Conservation (phyloP, 2,888 invertebrate species). For the Aleiodes leptofemur region DNA sequence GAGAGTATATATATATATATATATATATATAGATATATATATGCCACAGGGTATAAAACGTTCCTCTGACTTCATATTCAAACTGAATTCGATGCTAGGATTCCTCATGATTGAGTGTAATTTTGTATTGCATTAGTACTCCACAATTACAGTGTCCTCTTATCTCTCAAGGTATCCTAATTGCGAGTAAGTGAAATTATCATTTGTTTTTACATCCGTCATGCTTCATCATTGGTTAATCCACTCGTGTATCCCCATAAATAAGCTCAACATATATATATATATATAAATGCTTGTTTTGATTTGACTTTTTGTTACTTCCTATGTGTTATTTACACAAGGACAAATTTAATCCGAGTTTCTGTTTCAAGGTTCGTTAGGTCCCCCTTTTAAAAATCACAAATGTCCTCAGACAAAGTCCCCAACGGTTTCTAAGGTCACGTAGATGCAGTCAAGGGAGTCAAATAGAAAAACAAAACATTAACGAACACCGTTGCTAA, state of each 20-base stretch:
- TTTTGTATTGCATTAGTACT: conserved; percentile 56
- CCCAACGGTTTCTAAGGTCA: conserved; percentile 1
- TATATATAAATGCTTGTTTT: conserved; percentile 6
- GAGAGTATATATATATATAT: conserved; percentile 29
- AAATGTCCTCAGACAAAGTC: conserved; percentile 14
- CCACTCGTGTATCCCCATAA: neutral
- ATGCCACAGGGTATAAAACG: conserved; percentile 33
- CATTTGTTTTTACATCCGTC: conserved; percentile 28
- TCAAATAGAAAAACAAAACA: neutral
- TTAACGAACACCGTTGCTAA: neutral
- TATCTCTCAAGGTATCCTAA: conserved; percentile 53
- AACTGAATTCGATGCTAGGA: conserved; percentile 46
- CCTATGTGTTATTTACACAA: conserved; percentile 19
- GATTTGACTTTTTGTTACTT: conserved; percentile 19
- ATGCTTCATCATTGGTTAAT: conserved; percentile 1
- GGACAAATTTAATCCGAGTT: conserved; percentile 17
- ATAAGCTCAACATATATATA: no score
- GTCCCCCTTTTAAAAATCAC: conserved; percentile 14
- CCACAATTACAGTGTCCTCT: conserved; percentile 55
- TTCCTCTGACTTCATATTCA: conserved; percentile 44
- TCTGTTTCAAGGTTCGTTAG: conserved; percentile 22
- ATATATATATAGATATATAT: conserved; percentile 14
- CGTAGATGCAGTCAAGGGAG: neutral
- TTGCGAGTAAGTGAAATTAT: conserved; percentile 46
- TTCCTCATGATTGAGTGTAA: conserved; percentile 54